Evolutionary conservation across 2,797 vertebrate species (phyloP), one percentile per base, ranked within the genome.

Genomic region (Chromobotia macracanthus): DNA sequence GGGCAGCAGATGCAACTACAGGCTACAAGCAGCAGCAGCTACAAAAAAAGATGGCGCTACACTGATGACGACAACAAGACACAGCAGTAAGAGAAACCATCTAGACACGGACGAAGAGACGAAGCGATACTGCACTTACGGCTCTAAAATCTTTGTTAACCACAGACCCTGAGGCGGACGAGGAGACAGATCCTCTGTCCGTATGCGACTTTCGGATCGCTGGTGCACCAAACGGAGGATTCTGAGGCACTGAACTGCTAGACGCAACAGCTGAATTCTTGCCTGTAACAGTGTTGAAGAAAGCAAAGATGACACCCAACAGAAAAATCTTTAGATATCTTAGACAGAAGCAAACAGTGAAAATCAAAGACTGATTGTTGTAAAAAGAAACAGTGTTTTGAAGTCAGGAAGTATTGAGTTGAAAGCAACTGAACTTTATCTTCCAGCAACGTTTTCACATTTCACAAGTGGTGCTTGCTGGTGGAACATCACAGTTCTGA

Each of bases 281-380:
- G 48, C 79, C 84, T 85, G 76, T 74, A 83, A 85, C 21, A 70
- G 76, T 82, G 51, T 61, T 21, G 72, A 76, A 80, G 58, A 71
- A 53, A 86, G 56, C 63, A 69, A 56, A 53, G 19, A 74, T 71
- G 50, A 82, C 21, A 13, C 53, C 72, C 46, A 77, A 38, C n/a
- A 61, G 60, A 75, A 51, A 58, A 69, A 28, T 31, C 25, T 19
- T 63, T 16, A 66, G 61, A 23, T 8, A n/a, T n/a, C n/a, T n/a
- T n/a, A n/a, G n/a, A 19, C 71, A 31, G 8, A 31, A 25, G 15
- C 55, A n/a, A 31, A 21, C n/a, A 35, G 2, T 51, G 2, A 64
- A 64, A 38, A 23, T 19, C 5, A 48, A 15, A n/a, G 11, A 35
- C 48, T 31, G 11, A 55, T 55, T 63, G 18, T 0, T 19, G 56